Conservation (phyloP, 2,797 vertebrate species). For the Lycodopsis pacificus region DNA sequence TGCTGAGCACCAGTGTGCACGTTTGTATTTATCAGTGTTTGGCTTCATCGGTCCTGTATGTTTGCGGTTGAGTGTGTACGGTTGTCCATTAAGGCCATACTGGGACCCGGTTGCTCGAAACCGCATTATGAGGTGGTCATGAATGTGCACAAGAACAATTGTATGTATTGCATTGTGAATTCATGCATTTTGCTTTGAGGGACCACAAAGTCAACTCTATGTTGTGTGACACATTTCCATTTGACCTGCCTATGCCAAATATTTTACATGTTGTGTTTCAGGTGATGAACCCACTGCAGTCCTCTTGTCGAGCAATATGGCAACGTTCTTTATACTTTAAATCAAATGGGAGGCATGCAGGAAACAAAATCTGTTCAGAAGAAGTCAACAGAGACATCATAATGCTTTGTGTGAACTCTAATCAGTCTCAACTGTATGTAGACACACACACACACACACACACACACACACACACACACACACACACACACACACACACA, state of each 20-base stretch:
- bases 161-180: neutral
- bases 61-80: neutral
- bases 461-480: neutral
- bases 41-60: slow-evolving; percentile 13
- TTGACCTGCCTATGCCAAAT: slow-evolving; percentile 3
- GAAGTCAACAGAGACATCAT: slow-evolving; percentile 14
- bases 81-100: neutral
- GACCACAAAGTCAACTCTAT: neutral
- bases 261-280: neutral
- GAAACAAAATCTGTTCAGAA: slow-evolving; percentile 35
- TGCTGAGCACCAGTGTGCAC: slow-evolving; percentile 37
- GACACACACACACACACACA: neutral
- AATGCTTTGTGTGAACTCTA: slow-evolving; percentile 24
- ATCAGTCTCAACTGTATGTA: slow-evolving; percentile 30
- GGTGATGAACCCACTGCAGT: neutral
- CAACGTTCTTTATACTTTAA: neutral
- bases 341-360: slow-evolving; percentile 24
- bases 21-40: slow-evolving; percentile 30
- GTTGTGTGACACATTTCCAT: slow-evolving; percentile 4
- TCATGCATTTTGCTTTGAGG: neutral
- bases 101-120: slow-evolving; percentile 3
- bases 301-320: neutral
- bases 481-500: too few species aligned
- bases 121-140: neutral
- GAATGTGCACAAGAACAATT: slow-evolving; percentile 8